These are phyloP conservation scores for Spialia ferax DNA, from an alignment of 2,888 invertebrate genomes.

Conservation along the genomic window DNA sequence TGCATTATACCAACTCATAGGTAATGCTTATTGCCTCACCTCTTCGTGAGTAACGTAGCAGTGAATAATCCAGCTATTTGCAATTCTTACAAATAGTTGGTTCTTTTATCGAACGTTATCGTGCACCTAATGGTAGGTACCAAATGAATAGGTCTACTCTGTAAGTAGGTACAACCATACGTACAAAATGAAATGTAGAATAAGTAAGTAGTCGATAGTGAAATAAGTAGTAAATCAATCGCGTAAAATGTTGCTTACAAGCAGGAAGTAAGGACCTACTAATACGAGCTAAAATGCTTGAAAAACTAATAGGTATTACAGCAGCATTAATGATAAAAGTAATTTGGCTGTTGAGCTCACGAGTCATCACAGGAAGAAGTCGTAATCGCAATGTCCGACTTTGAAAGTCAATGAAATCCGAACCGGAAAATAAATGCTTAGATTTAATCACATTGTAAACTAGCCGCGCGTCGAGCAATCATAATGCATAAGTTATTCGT, in stretches of 20 bases:
- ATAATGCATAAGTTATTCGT: conserved; percentile 77
- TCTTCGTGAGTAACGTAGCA: conserved; percentile 16
- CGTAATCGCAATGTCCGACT: conserved; percentile 50
- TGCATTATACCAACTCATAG: neutral
- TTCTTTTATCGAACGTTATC: too few relatives aligned
- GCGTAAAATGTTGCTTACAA: too few relatives aligned
- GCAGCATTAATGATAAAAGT: conserved; percentile 24
- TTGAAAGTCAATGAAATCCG: conserved; percentile 60
- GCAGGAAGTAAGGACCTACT: too few relatives aligned
- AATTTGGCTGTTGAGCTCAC: conserved; percentile 34
- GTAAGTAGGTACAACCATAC: too few relatives aligned
- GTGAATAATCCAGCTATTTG: too few relatives aligned
- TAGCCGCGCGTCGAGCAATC: conserved; percentile 70
- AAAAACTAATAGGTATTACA: neutral
- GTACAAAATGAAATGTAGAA: too few relatives aligned
- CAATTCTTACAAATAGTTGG: too few relatives aligned
- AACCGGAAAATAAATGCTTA: conserved; percentile 51
- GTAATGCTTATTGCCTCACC: neutral
- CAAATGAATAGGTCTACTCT: too few relatives aligned
- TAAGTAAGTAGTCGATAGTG: too few relatives aligned
- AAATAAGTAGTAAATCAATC: too few relatives aligned
- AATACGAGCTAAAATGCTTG: neutral
- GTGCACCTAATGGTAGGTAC: too few relatives aligned
- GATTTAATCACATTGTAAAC: conserved; percentile 59
- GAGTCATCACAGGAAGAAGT: conserved; percentile 37